Percentiles rank a stretch among this genome's conserved stretches.
These are phyloP conservation scores for Antheraea pernyi DNA, from an alignment of 1,140 invertebrate species.

Conservation along the genomic window DNA sequence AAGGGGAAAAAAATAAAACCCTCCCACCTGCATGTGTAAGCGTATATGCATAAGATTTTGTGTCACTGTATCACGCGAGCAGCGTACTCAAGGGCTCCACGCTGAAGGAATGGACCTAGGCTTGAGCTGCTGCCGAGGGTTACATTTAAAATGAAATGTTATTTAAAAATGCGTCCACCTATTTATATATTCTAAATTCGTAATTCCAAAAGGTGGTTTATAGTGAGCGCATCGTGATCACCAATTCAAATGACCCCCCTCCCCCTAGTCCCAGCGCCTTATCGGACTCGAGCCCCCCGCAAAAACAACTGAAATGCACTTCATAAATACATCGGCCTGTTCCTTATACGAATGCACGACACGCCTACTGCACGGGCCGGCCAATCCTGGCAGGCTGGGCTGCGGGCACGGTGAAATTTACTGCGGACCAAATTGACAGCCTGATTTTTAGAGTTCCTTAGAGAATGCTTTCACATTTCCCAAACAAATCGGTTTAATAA, in stretches of 20 bases:
- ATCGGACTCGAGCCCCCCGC: constrained; percentile 23
- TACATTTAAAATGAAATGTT: no score
- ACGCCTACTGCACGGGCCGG: constrained; percentile 44
- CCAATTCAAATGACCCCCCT: constrained; percentile 12
- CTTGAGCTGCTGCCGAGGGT: no score
- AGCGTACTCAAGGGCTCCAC: no score
- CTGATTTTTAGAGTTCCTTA: constrained; percentile 51
- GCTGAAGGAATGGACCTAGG: no score
- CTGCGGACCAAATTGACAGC: constrained; percentile 73
- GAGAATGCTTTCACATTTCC: background rate
- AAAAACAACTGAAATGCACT: constrained; percentile 63
- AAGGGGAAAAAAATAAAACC: no score
- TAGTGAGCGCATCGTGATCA: constrained; percentile 6
- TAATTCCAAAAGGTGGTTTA: constrained; percentile 1
- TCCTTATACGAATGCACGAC: constrained; percentile 47
- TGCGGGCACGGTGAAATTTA: constrained; percentile 58
- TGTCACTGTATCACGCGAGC: no score
- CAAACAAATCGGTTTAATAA: no score
- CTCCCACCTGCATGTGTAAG: no score
- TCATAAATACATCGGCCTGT: constrained; percentile 69
- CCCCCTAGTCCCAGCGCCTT: constrained; percentile 11
- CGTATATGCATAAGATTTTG: no score
- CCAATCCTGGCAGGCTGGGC: constrained; percentile 53
- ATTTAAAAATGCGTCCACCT: no score
- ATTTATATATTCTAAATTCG: constrained; percentile 10